These are phyloP conservation scores for Glyptemys insculpta DNA, from an alignment of 2,797 vertebrate species.

Conservation along the genomic window DNA sequence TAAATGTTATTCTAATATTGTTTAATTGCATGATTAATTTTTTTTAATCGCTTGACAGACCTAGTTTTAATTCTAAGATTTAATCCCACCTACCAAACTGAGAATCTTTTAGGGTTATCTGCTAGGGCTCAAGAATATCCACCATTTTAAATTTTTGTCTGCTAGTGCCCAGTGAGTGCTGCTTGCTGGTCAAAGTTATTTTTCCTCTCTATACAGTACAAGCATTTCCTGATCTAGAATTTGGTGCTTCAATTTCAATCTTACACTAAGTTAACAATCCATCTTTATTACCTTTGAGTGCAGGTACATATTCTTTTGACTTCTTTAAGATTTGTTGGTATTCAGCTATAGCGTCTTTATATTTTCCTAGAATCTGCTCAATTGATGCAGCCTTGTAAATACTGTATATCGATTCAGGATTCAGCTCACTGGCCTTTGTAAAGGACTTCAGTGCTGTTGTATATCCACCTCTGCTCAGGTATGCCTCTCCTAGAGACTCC, in stretches of 20 bases:
- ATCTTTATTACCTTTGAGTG: constrained; percentile 90
- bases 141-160: not conserved
- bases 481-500: constrained; percentile 97
- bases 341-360: constrained; percentile 89
- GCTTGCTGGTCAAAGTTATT: not conserved
- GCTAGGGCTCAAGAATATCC: not conserved
- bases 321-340: constrained; percentile 89
- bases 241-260: not conserved
- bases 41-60: too few relatives aligned
- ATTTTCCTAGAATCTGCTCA: constrained; percentile 94
- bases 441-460: constrained; percentile 95
- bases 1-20: too few relatives aligned
- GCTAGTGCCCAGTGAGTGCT: not conserved
- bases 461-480: constrained; percentile 93
- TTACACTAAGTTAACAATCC: not conserved
- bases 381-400: constrained; percentile 93
- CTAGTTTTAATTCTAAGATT: too few relatives aligned
- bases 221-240: not conserved
- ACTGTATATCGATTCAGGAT: constrained; percentile 92
- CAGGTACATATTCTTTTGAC: constrained; percentile 93
- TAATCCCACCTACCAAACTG: not conserved
- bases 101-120: not conserved
- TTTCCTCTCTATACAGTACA: not conserved
- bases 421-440: constrained; percentile 91
- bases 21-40: too few relatives aligned